Base-by-base conservation (phyloP, 2,888 invertebrate genomes). In the Coronaproctus castanopsis region DNA sequence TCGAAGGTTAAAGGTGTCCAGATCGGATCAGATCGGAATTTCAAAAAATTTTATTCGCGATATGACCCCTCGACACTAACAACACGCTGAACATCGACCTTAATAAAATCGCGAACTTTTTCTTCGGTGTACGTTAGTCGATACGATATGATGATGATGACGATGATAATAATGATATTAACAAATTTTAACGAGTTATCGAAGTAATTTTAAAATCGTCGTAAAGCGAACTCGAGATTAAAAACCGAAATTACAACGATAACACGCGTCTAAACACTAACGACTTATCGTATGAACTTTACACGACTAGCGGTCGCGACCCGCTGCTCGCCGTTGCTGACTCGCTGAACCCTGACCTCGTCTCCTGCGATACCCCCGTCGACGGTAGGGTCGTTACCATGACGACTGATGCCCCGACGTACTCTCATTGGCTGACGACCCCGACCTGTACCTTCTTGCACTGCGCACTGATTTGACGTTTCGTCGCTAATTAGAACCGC, bases 361-460 rank as follows among this genome's bases (percentile, higher is more conserved):
- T 54, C 61, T 24, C 21, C n/a, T 52, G 52, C 55, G n/a, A n/a
- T n/a, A 20, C 55, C 18, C 14, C 55, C 24, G 18, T 24, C 48
- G 57, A 52, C 24, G 57, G 52, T 55, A 53, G 57, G 54, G 58
- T 55, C 58, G 63, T 65, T 21, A 14, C 57, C 57, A 63, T 61
- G 62, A 62, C 62, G 62, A 65, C 65, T 36, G 58, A 58, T 64
- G 63, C 64, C 63, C 64, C 62, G 60, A 58, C 62, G 57, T 58
- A 61, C 64, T 64, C 64, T 64, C 62, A 65, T 65, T 65, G 65
- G 64, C 63, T 63, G 63, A 62, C 63, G 63, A 69, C 69, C 65
- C 60, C 68, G 55, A 59, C 55, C 59, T 55, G 69, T 69, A 68
- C 68, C 69, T 67, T 62, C 63, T 58, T 60, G 59, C 63, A 63